Evolutionary conservation across 1,140 invertebrate genomes (phyloP), one percentile per base, ranked within the genome.

Genomic region (Mercenaria mercenaria): DNA sequence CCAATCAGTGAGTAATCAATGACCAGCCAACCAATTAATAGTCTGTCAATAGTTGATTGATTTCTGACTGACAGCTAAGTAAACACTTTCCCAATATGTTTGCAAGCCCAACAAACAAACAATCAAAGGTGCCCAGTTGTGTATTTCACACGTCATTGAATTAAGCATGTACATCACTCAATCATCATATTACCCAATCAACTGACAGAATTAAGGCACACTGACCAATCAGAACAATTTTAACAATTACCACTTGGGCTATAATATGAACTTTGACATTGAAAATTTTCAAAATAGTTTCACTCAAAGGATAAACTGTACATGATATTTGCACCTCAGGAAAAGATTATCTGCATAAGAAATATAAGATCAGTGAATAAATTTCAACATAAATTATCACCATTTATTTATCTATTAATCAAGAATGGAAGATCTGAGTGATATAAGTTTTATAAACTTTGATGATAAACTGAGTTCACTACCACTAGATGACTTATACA

Each of bases 391-490:
- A 41, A n/a, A 83, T 69, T 50, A 64, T 69, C 64, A 67, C 43
- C 37, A 64, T 41, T 59, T 39, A 34, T 37, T 18, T 23, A 67
- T 82, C n/a, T 10, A 39, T 29, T 61, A 32, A 52, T 64, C 26
- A 10, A 83, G 47, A 13, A 85, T 85, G 83, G 83, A 85, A n/a
- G 83, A 85, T 76, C 34, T 85, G 50, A 72, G 61, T 84, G 82
- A 84, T 41, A 32, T 84, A 32, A 52, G 34, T 56, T 6, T 8
- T 47, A 15, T 85, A 41, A 23, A 74, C n/a, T 67, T 39, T 29
- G 41, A 50, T 56, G n/a, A 32, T 50, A 85, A 85, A 56, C 2
- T 85, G 32, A 76, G 64, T 85, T 79, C 47, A 52, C 0, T 72
- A 39, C 34, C 67, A 72, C 76, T 79, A 18, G 76, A 79, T 32